Base-by-base conservation (phyloP, 92 coral and sea anemone genomes). In the Epizoanthus illoricatus region DNA sequence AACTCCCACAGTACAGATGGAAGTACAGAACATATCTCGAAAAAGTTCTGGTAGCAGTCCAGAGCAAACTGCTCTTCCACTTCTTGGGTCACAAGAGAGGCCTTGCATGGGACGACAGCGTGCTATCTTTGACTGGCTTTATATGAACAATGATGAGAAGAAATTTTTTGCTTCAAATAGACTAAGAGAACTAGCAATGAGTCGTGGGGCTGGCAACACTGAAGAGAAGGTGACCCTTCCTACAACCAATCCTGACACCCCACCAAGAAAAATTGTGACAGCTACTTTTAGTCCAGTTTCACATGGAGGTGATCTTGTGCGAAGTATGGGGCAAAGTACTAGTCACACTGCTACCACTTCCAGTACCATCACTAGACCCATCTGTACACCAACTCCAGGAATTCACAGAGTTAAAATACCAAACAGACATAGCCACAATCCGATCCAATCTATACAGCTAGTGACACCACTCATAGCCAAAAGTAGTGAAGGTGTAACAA, bases 101-200 rank as follows among this genome's bases (percentile, higher is more conserved):
- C 13, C 71, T 45, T 64, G 45, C 67, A 78, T 78, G 82, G 82
- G 82, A 64, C 82, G 82, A 11, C 82, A 78, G 17, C 82, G 82
- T 21, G 82, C 71, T 4, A 9, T 78, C 21, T 78, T 78, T 41
- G 82, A 78, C 61, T 78, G 82, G 82, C 21, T 62, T n/a, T n/a
- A n/a, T 45, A 62, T 78, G 82, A 78, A 78, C 65, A 42, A 72
- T 5, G 36, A 63, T 41, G 92, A 89, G 58, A 59, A 69, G 49
- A 90, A 89, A 58, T 93, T 91, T 21, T 81, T 91, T 79, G 97
- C 97, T 52, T 90, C 92, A 47, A 87, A 92, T 59, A 89, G 89
- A 81, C 65, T 93, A 39, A 91, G 86, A 68, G 90, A 91, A 73
- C 89, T 93, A 3, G 97, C 97, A 18, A 87, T 84, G 63, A 80